A percentile compares a stretch with the other conserved stretches of the same genome.
These are phyloP conservation scores for Cheirogaleus medius DNA, from an alignment of 2,113 vertebrate species.

Conservation along the genomic window DNA sequence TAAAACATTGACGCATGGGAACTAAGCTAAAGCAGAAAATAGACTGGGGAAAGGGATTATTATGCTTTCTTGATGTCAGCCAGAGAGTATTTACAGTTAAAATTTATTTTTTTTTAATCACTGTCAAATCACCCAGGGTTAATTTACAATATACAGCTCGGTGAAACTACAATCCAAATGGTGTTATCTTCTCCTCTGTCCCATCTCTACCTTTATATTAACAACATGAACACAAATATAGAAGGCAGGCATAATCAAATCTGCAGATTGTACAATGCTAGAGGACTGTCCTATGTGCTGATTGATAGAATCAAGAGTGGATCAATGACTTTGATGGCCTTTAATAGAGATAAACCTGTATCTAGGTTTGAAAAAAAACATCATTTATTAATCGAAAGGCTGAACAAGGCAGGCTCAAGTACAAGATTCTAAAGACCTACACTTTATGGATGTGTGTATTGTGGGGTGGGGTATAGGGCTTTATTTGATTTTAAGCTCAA, in stretches of 20 bases:
- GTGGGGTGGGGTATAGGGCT: background rate
- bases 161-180: constrained; percentile 1
- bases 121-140: background rate
- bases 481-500: constrained; percentile 11
- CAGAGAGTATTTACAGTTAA: constrained; percentile 11
- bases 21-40: constrained; percentile 36
- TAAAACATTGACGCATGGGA: background rate
- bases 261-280: background rate
- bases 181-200: background rate
- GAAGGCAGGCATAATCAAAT: background rate
- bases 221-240: constrained; percentile 10
- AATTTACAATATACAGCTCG: background rate
- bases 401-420: background rate
- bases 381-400: background rate
- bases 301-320: constrained; percentile 24
- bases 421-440: background rate
- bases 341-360: constrained; percentile 27
- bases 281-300: background rate
- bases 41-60: background rate
- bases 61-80: background rate
- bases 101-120: constrained; percentile 42
- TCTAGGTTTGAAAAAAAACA: constrained; percentile 46
- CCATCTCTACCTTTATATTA: constrained; percentile 23
- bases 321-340: background rate
- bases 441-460: background rate